Evolutionary conservation across 2,888 invertebrate genomes (phyloP).

Genomic region (Nebria salina): DNA sequence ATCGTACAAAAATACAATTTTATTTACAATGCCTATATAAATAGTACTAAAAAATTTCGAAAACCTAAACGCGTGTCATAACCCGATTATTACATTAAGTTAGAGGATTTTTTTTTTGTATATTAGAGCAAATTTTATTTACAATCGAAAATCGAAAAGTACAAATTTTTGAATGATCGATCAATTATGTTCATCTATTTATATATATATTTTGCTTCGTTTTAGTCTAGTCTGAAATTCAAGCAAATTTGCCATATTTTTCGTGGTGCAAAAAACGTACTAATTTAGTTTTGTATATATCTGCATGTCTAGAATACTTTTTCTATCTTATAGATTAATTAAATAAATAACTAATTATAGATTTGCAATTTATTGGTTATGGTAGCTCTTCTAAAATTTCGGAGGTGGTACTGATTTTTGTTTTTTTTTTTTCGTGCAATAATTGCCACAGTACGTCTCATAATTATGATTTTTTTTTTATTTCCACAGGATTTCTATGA

Average conservation of each 20-base stretch:
- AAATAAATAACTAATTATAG: neutral
- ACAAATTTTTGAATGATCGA: neutral
- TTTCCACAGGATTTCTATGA: conserved; percentile 36
- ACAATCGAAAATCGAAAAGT: neutral
- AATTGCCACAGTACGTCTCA: conserved; percentile 18
- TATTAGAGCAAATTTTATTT: neutral
- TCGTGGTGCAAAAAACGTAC: neutral
- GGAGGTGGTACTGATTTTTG: neutral
- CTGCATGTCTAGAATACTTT: neutral
- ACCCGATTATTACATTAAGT: too few relatives aligned
- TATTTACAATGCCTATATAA: too few relatives aligned
- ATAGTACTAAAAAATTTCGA: too few relatives aligned
- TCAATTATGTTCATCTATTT: neutral
- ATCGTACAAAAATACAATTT: too few relatives aligned
- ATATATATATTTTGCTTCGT: neutral
- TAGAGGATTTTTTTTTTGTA: neutral
- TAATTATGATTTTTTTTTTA: conserved; percentile 22
- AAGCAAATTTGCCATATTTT: neutral
- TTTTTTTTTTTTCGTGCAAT: conserved; percentile 31
- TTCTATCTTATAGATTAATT: neutral
- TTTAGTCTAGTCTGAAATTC: neutral
- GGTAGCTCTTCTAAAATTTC: neutral
- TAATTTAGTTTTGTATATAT: neutral
- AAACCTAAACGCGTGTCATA: too few relatives aligned
- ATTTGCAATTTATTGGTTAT: neutral